These are phyloP conservation scores for Cheiracanthium punctorium DNA, from an alignment of 2,888 invertebrate species.

Conservation along the genomic window DNA sequence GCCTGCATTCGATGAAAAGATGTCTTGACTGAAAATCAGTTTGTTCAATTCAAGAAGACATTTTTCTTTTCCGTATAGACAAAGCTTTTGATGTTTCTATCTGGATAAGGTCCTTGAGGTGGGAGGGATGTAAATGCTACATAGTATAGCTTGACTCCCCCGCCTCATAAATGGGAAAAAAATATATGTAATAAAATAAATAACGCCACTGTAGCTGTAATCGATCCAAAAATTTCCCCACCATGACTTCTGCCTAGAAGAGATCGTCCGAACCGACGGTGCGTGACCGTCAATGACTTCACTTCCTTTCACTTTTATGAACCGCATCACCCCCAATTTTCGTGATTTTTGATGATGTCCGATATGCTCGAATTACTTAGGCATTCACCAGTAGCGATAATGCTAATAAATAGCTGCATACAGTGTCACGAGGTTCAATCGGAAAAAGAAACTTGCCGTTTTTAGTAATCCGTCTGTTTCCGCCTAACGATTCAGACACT, in stretches of 20 bases:
- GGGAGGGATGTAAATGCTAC: no score
- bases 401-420: conserved; percentile 8
- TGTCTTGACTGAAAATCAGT: no score
- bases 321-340: conserved; percentile 26
- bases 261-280: neutral
- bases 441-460: neutral
- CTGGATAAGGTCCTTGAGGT: no score
- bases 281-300: conserved; percentile 40
- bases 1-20: no score
- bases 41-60: no score
- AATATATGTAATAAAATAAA: no score
- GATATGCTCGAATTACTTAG: conserved; percentile 26
- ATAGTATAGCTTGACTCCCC: no score
- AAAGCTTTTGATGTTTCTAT: no score
- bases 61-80: no score
- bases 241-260: neutral
- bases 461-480: neutral
- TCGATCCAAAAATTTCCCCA: neutral
- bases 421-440: neutral
- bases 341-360: neutral
- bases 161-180: no score
- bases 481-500: no score
- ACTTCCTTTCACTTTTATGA: conserved; percentile 43
- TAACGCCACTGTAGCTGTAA: neutral
- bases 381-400: neutral